Evolutionary conservation across 2,888 invertebrate species (phyloP).

Genomic region (Mythimna lalbum): DNA sequence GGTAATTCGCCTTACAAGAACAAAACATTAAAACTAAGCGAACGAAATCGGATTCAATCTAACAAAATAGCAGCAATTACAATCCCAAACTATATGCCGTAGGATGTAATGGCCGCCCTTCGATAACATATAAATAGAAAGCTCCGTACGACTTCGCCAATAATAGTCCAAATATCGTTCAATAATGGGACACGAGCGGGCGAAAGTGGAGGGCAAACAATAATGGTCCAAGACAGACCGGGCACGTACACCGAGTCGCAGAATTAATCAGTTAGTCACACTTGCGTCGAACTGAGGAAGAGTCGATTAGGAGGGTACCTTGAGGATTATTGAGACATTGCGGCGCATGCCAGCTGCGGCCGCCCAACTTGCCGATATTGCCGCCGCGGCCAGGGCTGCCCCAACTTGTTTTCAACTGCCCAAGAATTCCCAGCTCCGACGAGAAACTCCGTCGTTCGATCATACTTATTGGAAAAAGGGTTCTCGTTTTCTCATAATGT

Average conservation of each 20-base stretch:
- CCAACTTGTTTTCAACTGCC: conserved; percentile 88
- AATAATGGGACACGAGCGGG: conserved; percentile 83
- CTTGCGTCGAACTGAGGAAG: conserved; percentile 88
- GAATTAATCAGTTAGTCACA: conserved; percentile 91
- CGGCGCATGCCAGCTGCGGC: conserved; percentile 87
- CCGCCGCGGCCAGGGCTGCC: conserved; percentile 79
- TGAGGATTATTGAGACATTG: conserved; percentile 90
- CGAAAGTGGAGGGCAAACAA: conserved; percentile 85
- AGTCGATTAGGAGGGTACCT: conserved; percentile 90
- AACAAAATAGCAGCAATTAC: conserved; percentile 87
- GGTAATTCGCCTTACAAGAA: conserved; percentile 68
- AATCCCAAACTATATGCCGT: conserved; percentile 82
- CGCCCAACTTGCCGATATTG: conserved; percentile 87
- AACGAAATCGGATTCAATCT: conserved; percentile 82
- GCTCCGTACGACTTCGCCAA: conserved; percentile 75
- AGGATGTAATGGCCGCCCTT: conserved; percentile 81
- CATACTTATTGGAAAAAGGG: conserved; percentile 84
- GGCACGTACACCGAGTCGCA: conserved; percentile 84
- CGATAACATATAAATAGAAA: conserved; percentile 84
- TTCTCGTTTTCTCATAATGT: conserved; percentile 73
- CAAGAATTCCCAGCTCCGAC: conserved; percentile 80
- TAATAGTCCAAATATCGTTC: conserved; percentile 87
- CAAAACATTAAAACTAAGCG: conserved; percentile 77
- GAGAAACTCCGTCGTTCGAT: conserved; percentile 85
- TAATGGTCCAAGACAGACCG: conserved; percentile 80